Base-by-base conservation (phyloP, 2,888 invertebrate species). In the Drosophila cognata region DNA sequence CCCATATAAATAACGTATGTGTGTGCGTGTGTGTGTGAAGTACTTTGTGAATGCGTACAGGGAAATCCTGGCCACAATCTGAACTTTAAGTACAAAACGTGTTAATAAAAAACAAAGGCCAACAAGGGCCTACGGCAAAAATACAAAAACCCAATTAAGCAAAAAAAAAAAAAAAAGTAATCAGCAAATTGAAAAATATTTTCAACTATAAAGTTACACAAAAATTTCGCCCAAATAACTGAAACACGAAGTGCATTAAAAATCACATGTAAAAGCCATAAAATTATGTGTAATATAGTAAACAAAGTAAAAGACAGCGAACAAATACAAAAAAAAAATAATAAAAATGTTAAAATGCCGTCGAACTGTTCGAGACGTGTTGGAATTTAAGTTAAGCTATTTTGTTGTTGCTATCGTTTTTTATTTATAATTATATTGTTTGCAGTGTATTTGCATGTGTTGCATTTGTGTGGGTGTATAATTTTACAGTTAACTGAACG, bases 401-500 rank as follows among this genome's bases (percentile, higher is more conserved):
- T 52, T 46, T 55, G 18, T 38, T 35, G 25, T 59, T 53, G 28
- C 46, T 58, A 21, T 36, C 62, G 31, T 48, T 65, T 38, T 59
- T 36, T 36, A 21, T 50, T 21, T 43, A 29, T 65, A 58, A 52
- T 73, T 53, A 59, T 52, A 71, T 81, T 77, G 78, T 81, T 81
- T 73, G 81, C 81, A 74, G 78, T 79, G 86, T 84, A 82, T 85
- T 88, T 87, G 88, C 85, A 84, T 84, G 84, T 67, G 70, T 55
- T 88, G 87, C 82, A 81, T 48, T 69, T 75, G 82, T 82, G 62
- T 86, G 73, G 56, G 87, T 82, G 74, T 67, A 72, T 74, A 85
- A 82, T 67, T 81, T 86, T 84, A 79, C 88, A 67, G 84, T 77
- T 88, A 70, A 78, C 61, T 61, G 69, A 79, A 84, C 84, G 87